Conservation (phyloP, 2,113 vertebrate genomes). For the Peromyscus polionotus region DNA sequence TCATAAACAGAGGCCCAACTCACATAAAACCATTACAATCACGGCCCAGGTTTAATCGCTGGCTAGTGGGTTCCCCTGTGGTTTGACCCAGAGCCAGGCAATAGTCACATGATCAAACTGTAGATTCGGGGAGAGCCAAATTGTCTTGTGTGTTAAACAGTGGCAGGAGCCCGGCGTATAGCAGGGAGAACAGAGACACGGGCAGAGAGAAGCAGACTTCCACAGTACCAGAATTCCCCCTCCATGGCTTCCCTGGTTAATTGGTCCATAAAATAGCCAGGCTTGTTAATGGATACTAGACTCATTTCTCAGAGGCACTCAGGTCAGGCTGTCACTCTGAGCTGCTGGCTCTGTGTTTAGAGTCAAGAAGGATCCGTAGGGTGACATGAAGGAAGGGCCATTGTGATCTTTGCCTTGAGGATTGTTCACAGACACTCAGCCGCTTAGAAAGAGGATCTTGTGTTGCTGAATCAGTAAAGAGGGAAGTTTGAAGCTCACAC, state of each 20-base stretch:
- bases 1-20: conserved; percentile 87
- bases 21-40: conserved; percentile 89
- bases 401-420: not conserved
- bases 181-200: not conserved
- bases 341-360: not conserved
- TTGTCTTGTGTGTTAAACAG: conserved; percentile 88
- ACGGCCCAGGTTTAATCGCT: conserved; percentile 87
- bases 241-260: conserved; percentile 73
- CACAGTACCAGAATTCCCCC: conserved; percentile 80
- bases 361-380: not conserved
- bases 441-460: not conserved
- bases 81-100: conserved; percentile 89
- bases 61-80: conserved; percentile 87
- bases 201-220: conserved; percentile 69
- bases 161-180: conserved; percentile 85
- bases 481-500: not conserved
- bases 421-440: accelerated
- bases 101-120: conserved; percentile 91
- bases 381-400: not conserved
- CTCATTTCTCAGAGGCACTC: conserved; percentile 57
- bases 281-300: conserved; percentile 73
- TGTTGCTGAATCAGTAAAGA: not conserved
- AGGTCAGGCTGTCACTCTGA: not conserved
- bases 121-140: conserved; percentile 88
- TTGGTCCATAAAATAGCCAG: conserved; percentile 84